Evolutionary conservation across 2,113 vertebrate species (phyloP), one percentile per base, ranked within the genome.

Genomic region (Embiotoca jacksoni): DNA sequence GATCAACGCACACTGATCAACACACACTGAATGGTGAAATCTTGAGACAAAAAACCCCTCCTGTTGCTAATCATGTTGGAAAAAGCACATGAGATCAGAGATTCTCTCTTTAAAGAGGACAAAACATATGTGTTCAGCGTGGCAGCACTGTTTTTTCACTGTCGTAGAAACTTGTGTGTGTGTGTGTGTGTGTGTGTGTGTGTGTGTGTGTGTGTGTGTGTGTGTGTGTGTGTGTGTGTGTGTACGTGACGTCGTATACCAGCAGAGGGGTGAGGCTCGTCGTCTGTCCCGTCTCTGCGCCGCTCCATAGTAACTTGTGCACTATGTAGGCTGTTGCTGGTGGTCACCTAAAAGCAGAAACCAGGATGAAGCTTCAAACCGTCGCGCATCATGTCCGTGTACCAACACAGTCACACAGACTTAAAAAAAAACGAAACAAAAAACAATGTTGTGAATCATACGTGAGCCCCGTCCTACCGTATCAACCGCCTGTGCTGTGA

Each of bases 81-180:
- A 64, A 7, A 85, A 83, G 83, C 87, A 83, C 84, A 83, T 52
- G 71, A 80, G 72, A 79, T 37, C 36, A 52, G 57, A 63, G 47
- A 72, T 46, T 82, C 37, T 92, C 84, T 83, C 78, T 90, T 84
- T 80, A 83, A 83, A 65, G 47, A 78, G 56, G 69, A 75, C 63
- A 39, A 75, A 60, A 81, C 76, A 78, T 72, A 86, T 88, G 57
- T 80, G 15, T 63, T 84, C 67, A 14, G 78, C 87, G 80, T 76
- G 50, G 60, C 72, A 81, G 76, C 73, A 76, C 83, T 58, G 77
- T 74, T 72, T 77, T 84, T 85, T 74, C 82, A 80, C 78, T 36
- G 86, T 91, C 41, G 88, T 94, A 79, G 33, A 78, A 84, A 52
- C 77, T 7, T 72, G 80, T 23, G 23, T 88, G 85, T 80, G 80